Conservation (phyloP, 2,888 invertebrate genomes). For the Hylaea fasciaria region DNA sequence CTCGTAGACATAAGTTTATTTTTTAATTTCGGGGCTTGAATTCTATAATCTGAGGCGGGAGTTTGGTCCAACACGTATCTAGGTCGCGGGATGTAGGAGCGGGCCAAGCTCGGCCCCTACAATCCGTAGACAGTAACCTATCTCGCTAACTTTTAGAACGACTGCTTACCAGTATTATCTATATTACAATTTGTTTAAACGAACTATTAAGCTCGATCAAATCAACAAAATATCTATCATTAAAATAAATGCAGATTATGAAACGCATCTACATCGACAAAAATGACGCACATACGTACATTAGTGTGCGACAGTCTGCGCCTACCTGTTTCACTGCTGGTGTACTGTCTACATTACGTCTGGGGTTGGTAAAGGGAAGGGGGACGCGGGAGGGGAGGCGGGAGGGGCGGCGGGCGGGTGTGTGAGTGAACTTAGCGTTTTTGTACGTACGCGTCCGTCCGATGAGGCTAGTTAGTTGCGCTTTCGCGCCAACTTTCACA, state of each 20-base stretch:
- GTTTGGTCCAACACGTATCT: slow-evolving; percentile 59
- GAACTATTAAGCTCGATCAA: too few relatives aligned
- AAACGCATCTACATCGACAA: too few relatives aligned
- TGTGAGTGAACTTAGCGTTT: slow-evolving; percentile 66
- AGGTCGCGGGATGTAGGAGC: slow-evolving; percentile 58
- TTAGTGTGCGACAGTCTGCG: background rate
- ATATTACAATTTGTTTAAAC: too few relatives aligned
- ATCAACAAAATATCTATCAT: too few relatives aligned
- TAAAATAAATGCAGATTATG: too few relatives aligned
- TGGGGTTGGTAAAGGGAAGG: slow-evolving; percentile 32
- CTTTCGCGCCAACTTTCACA: slow-evolving; percentile 60
- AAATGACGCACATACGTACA: background rate
- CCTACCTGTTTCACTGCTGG: background rate
- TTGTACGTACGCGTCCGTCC: slow-evolving; percentile 73
- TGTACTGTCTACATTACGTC: slow-evolving; percentile 14
- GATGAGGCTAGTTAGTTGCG: slow-evolving; percentile 61
- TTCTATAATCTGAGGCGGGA: slow-evolving; percentile 37
- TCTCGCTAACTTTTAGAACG: background rate
- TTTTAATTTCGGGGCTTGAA: slow-evolving; percentile 37
- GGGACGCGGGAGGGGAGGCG: slow-evolving; percentile 32
- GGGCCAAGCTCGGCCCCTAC: background rate
- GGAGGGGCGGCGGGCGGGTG: slow-evolving; percentile 46
- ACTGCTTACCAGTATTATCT: background rate
- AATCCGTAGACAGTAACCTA: slow-evolving; percentile 5
- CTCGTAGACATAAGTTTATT: slow-evolving; percentile 15